Evolutionary conservation across 2,797 vertebrate genomes (phyloP), one percentile per base, ranked within the genome.

Genomic region (Triplophysa yarkandensis): DNA sequence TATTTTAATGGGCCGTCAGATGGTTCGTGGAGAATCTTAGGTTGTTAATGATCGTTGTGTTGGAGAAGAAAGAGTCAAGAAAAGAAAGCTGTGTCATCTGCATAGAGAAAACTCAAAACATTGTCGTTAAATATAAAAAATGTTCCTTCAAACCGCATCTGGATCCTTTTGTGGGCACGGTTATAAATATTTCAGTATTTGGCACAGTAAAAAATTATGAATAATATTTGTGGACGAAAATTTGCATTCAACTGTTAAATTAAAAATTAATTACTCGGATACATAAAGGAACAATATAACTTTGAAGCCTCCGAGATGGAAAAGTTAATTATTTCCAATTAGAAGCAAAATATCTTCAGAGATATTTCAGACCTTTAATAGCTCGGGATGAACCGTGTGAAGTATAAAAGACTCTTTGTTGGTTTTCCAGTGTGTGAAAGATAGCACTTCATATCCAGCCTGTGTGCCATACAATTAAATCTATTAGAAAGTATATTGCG

Each of bases 221-320:
- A 85, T 86, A 80, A 82, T 86, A 85, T 85, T 82, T 85, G 83
- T 78, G 68, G 76, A 78, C 79, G 73, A 71, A 67, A 77, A 81
- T 86, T 86, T 80, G 83, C 85, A 86, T 86, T 83, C 82, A 77
- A 84, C 81, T 85, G 83, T 84, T 85, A 82, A 86, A 85, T 86
- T 85, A 85, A 86, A 85, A 82, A 86, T 85, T 83, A 82, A 85
- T 86, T 85, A 82, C 74, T 76, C 67, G 27, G 76, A 83, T 78
- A 76, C 77, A 84, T 83, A 83, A 83, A 83, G 77, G 85, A 86
- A 86, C 85, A 83, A 83, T 85, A 82, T 78, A 83, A 86, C 83
- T 85, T 84, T 83, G 85, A 86, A 84, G 81, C 75, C 74, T 81
- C 68, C 74, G 76, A 80, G 81, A 85, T 86, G 81, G 82, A 81